Base-by-base conservation (phyloP, 2,113 vertebrate genomes). In the Carassius auratus region DNA sequence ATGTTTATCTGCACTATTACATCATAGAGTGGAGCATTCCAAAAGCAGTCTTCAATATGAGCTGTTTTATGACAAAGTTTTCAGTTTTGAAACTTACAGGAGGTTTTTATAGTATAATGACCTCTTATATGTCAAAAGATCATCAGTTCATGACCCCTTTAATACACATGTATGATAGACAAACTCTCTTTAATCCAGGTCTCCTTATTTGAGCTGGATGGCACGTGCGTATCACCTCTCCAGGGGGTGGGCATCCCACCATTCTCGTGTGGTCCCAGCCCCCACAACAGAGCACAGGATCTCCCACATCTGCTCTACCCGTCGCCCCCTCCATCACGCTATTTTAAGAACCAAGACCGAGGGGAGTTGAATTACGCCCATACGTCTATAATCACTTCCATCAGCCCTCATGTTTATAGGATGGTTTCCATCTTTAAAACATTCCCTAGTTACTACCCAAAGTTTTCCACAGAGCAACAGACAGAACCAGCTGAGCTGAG, bases 301-400 rank as follows among this genome's bases (percentile, higher is more conserved):
- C 90, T 89, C 90, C 91, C 87, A 91, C 90, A 90, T 93, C 89
- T 87, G 86, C 88, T 57, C 73, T 90, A 87, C 81, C 76, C 87
- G 64, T 23, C 76, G 86, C 83, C 88, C 86, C 85, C 82, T 80
- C 52, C 78, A 86, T 87, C 86, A 66, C 81, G 85, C 93, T 95
- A 93, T 95, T 93, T 94, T 55, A 23, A 68, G 86, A 85, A 71
- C 68, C 50, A 36, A 81, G 83, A 75, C 87, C 71, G 13, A 89
- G 76, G 84, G 90, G 91, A 89, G 84, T 92, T 90, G 88, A 93
- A 95, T 94, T 93, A 94, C 91, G 90, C 91, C 90, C 91, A 89
- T 91, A 92, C 91, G 90, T 90, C 36, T 91, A 90, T 94, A 94
- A 94, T 94, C 90, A 91, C 91, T 93, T 91, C 94, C 93, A 95